Conservation (phyloP, 2,888 invertebrate species). For the Rhagonycha lutea region DNA sequence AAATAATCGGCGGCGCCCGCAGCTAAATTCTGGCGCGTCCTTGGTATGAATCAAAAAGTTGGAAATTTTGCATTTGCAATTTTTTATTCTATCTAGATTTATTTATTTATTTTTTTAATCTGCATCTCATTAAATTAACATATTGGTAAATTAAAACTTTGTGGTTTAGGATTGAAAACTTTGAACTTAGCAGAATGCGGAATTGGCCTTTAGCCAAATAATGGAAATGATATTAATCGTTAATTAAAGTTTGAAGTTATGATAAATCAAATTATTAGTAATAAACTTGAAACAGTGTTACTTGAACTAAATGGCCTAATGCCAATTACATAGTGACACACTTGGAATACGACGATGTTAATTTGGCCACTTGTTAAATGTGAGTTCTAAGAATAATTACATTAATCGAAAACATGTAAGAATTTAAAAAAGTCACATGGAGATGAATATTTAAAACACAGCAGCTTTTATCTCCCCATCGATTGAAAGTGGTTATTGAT, state of each 20-base stretch:
- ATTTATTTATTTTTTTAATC: not conserved
- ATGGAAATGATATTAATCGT: not conserved
- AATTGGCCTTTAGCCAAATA: not conserved
- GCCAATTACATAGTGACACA: constrained; percentile 2
- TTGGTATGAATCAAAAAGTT: too few relatives aligned
- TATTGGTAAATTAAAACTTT: not conserved
- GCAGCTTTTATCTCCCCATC: not conserved
- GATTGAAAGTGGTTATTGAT: not conserved
- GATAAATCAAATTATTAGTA: constrained; percentile 1
- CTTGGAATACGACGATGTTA: not conserved
- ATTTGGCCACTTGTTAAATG: constrained; percentile 1
- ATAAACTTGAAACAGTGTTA: constrained; percentile 1
- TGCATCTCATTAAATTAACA: not conserved
- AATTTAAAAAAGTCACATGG: not conserved
- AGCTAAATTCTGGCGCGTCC: not conserved
- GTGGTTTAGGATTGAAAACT: not conserved
- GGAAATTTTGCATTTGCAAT: not conserved
- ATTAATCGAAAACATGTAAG: not conserved
- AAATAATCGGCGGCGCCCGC: not conserved
- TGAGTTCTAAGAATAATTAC: not conserved
- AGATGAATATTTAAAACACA: not conserved
- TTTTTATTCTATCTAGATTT: not conserved
- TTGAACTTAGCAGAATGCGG: not conserved
- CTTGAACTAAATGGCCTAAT: not conserved
- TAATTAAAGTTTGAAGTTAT: not conserved